These are phyloP conservation scores for Machaerirhynchus nigripectus DNA, from an alignment of 2,113 vertebrate genomes.

Conservation along the genomic window DNA sequence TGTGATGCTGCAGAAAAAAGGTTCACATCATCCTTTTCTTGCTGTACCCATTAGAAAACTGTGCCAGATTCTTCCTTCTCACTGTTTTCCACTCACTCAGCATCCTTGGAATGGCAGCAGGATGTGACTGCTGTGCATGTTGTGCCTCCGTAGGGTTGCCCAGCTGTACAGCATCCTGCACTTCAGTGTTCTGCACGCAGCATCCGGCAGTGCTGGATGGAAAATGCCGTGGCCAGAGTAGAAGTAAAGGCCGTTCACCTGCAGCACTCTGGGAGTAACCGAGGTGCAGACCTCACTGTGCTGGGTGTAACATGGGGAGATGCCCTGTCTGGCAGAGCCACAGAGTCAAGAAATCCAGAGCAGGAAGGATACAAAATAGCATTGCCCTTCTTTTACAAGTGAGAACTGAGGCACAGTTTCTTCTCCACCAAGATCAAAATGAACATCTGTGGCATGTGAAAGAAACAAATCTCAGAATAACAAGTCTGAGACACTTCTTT, in stretches of 20 bases:
- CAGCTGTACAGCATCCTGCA: not conserved
- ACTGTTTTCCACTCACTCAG: not conserved
- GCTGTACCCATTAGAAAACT: not conserved
- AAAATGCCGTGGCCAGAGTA: not conserved
- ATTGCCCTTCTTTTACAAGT: not conserved
- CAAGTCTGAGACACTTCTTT: not conserved
- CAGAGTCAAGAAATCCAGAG: not conserved
- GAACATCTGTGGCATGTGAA: not conserved
- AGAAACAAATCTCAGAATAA: not conserved
- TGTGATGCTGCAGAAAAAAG: not conserved
- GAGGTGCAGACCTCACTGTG: not conserved
- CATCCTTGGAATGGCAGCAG: not conserved
- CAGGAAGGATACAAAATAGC: not conserved
- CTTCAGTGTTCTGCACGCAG: not conserved
- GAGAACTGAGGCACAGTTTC: not conserved
- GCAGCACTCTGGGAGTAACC: not conserved
- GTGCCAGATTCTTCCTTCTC: not conserved
- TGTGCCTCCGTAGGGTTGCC: not conserved
- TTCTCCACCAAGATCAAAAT: not conserved
- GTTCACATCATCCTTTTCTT: not conserved
- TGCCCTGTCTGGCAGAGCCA: not conserved
- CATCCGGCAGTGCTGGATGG: not conserved
- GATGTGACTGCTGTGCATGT: rapidly evolving
- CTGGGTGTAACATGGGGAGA: not conserved
- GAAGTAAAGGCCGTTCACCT: not conserved